phyloP scores from a whole-genome alignment of 2,888 invertebrate genomes.

The Melanchra persicariae region DNA sequence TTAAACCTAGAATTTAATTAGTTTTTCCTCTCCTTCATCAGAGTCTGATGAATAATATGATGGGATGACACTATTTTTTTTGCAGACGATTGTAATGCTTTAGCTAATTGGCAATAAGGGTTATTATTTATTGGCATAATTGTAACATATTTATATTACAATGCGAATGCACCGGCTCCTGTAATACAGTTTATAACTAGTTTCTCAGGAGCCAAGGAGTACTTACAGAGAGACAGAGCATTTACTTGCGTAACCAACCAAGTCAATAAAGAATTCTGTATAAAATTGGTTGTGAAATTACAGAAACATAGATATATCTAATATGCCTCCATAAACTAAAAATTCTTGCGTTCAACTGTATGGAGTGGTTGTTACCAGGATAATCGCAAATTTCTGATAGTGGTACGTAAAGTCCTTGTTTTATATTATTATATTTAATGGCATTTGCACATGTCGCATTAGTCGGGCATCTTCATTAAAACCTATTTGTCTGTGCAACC shows the following conservation, averaged over 20 bases:
- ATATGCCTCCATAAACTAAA: neutral
- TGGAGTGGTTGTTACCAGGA: slow-evolving; percentile 21
- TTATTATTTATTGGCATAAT: neutral
- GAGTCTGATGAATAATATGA: slow-evolving; percentile 7
- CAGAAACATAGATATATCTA: neutral
- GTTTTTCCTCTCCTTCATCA: slow-evolving; percentile 27
- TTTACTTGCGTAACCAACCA: neutral
- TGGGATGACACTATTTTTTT: neutral
- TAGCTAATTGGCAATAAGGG: neutral
- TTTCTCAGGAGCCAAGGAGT: neutral
- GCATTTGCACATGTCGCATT: slow-evolving; percentile 32
- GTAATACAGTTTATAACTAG: neutral
- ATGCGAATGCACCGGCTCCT: neutral
- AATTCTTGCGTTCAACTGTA: slow-evolving; percentile 1
- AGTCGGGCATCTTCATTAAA: slow-evolving; percentile 17
- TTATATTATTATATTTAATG: slow-evolving; percentile 35
- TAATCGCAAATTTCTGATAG: slow-evolving; percentile 26
- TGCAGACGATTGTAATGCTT: neutral
- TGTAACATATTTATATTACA: neutral
- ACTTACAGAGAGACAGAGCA: too few relatives aligned
- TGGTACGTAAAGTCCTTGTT: slow-evolving; percentile 20
- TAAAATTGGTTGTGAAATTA: slow-evolving; percentile 8
- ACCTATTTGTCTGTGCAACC: slow-evolving; percentile 32
- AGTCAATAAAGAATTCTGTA: neutral
- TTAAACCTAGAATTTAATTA: slow-evolving; percentile 30